Evolutionary conservation across 1,140 invertebrate genomes (phyloP), one percentile per base, ranked within the genome.

Genomic region (Heliconius melpomene): DNA sequence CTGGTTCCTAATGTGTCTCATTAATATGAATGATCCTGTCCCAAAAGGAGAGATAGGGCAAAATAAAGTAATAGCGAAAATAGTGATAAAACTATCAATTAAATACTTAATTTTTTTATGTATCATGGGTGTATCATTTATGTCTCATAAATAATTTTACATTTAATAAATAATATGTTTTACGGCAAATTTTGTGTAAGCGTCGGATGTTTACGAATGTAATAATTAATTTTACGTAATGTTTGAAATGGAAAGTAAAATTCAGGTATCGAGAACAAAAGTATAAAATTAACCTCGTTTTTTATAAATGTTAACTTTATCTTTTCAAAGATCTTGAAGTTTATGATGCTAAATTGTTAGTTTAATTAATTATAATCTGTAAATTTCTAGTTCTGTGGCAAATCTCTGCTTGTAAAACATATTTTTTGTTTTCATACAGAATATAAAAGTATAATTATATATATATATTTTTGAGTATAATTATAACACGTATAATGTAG

Each of bases 221-320:
- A 66, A 66, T 79, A 79, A 79, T 79, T 79, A 57, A 26, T 74
- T 70, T 72, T 74, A 79, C 71, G 52, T 72, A 79, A 79, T 72
- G 29, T 26, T 26, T 66, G 66, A 79, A 77, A 79, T 74, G 77
- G 77, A 79, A 79, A 79, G 77, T 73, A 60, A 79, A 26, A 29
- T 79, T 32, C 38, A 57, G 72, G 77, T 79, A 66, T 74, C 36
- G 54, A 54, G 54, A 66, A 52, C 52, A 72, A 79, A 66, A 66
- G 8, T 78, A 57, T 73, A 52, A 74, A 74, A 54, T 74, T 74
- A 66, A 79, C 36, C 77, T 73, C 72, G 54, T 79, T 74, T 52
- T 77, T 46, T 18, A 66, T 57, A 66, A 78, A 73, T 66, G 60
- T 66, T 66, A 66, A 66, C 3, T 11, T 66, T 18, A 66, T 26